These are phyloP conservation scores for Solenodon paradoxus DNA, from an alignment of 2,113 vertebrate species.

Conservation along the genomic window DNA sequence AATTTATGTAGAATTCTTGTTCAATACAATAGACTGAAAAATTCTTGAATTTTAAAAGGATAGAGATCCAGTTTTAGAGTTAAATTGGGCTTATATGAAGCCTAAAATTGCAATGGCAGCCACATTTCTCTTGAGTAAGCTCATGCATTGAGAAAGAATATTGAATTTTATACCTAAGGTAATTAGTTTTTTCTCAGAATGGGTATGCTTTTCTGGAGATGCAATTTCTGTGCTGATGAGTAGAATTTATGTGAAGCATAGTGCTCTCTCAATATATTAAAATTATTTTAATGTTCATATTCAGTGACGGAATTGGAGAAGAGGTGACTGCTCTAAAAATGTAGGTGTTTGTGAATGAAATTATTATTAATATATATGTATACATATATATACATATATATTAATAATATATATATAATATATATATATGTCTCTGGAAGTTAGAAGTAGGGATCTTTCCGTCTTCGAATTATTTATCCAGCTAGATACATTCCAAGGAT, in stretches of 20 bases:
- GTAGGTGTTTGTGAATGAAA: neutral
- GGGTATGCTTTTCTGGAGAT: neutral
- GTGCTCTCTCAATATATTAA: neutral
- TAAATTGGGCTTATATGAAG: neutral
- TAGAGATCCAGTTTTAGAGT: neutral
- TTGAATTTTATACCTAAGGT: neutral
- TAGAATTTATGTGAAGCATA: neutral
- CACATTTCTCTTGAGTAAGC: neutral
- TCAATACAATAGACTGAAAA: neutral
- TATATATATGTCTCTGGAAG: neutral
- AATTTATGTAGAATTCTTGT: neutral
- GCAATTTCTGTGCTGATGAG: neutral
- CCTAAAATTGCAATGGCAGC: neutral
- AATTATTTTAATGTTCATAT: conserved; percentile 15
- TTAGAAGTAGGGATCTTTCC: neutral
- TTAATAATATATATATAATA: neutral
- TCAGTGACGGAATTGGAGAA: neutral
- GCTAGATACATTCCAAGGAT: neutral
- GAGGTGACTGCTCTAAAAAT: neutral
- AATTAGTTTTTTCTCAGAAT: neutral
- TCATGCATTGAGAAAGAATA: neutral
- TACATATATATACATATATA: neutral
- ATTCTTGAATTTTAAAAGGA: neutral
- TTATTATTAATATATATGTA: neutral
- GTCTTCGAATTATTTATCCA: neutral